These are phyloP conservation scores for Apamea monoglypha DNA, from an alignment of 2,888 invertebrate species.

Conservation along the genomic window DNA sequence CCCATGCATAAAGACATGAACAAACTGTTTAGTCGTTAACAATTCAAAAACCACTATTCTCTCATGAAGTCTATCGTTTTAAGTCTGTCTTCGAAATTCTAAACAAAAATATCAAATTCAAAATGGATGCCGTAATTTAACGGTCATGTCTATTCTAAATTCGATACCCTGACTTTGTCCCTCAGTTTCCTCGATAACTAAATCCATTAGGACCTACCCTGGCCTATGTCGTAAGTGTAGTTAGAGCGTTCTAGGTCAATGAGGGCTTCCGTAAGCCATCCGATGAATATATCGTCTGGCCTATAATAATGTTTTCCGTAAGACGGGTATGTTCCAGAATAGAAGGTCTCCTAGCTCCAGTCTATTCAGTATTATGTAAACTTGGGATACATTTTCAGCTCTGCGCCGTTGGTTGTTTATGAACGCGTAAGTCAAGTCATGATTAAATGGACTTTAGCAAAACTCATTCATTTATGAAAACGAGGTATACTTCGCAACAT, in stretches of 20 bases:
- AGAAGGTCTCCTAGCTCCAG: neutral
- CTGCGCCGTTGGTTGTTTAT: neutral
- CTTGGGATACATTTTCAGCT: neutral
- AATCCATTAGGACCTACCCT: constrained; percentile 61
- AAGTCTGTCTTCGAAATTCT: constrained; percentile 24
- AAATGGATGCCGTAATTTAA: constrained; percentile 40
- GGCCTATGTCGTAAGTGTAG: constrained; percentile 61
- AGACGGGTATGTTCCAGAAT: constrained; percentile 17
- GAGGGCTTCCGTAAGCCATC: constrained; percentile 54
- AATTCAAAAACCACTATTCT: neutral
- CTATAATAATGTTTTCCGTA: constrained; percentile 42
- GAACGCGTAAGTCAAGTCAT: neutral
- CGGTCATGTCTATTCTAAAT: constrained; percentile 30
- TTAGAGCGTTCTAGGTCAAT: constrained; percentile 65
- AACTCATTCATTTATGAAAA: constrained; percentile 6
- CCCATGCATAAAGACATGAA: neutral
- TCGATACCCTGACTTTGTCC: constrained; percentile 32
- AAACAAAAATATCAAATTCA: constrained; percentile 12
- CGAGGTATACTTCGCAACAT: neutral
- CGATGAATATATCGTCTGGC: constrained; percentile 48
- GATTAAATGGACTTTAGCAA: neutral
- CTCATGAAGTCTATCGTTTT: neutral
- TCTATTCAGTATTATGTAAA: constrained; percentile 9
- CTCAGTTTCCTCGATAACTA: constrained; percentile 52
- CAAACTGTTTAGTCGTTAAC: neutral